These are phyloP conservation scores for Triops longicaudatus DNA, from an alignment of 1,140 invertebrate species.

Conservation along the genomic window DNA sequence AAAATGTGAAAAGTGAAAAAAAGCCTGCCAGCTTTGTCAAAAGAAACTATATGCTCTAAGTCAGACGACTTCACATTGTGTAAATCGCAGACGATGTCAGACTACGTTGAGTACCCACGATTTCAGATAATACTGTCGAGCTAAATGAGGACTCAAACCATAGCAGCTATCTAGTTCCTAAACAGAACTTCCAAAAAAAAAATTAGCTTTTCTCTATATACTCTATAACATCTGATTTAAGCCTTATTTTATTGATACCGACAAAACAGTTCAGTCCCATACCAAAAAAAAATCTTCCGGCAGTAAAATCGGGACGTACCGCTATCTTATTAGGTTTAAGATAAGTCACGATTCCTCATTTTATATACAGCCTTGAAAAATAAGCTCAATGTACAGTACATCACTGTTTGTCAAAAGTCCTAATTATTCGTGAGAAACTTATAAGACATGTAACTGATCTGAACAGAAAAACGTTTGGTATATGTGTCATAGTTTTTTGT, in stretches of 20 bases:
- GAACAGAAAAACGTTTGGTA: neutral
- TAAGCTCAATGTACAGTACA: neutral
- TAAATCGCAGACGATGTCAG: too few relatives aligned
- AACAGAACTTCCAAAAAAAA: too few relatives aligned
- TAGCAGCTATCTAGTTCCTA: too few relatives aligned
- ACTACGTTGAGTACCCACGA: too few relatives aligned
- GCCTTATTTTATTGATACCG: neutral
- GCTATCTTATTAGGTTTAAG: neutral
- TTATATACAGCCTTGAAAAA: neutral
- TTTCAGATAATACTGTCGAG: too few relatives aligned
- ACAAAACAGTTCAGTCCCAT: neutral
- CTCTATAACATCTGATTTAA: neutral
- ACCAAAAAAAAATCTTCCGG: neutral
- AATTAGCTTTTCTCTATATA: too few relatives aligned
- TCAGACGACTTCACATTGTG: too few relatives aligned
- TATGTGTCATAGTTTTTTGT: neutral
- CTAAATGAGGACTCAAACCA: too few relatives aligned
- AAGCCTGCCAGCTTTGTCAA: too few relatives aligned
- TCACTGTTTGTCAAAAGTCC: neutral
- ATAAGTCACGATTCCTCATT: neutral
- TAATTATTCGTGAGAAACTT: neutral
- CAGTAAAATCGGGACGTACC: neutral
- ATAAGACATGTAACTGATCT: neutral
- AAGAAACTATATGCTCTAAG: too few relatives aligned
- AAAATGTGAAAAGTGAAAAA: too few relatives aligned